Conservation (phyloP, 1,140 invertebrate genomes). For the Subanguina moxae region DNA sequence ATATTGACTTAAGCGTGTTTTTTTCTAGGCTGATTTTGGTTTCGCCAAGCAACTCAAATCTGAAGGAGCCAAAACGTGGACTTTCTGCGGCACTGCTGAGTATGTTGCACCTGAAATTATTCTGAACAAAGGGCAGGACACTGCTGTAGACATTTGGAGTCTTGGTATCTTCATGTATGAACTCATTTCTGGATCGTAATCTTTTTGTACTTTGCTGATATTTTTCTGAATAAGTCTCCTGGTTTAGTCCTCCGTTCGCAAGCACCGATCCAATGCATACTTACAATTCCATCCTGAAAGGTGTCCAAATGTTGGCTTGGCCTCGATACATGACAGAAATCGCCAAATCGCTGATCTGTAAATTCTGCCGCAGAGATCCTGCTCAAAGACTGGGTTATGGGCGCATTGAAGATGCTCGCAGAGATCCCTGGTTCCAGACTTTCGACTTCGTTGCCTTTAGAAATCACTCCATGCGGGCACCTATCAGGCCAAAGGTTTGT, state of each 20-base stretch:
- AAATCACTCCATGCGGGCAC: slow-evolving; percentile 79
- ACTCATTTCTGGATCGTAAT: slow-evolving; percentile 41
- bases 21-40: slow-evolving; percentile 34
- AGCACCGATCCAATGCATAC: slow-evolving; percentile 96
- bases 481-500: slow-evolving; percentile 66
- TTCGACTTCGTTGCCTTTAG: slow-evolving; percentile 98
- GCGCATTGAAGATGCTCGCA: slow-evolving; percentile 49
- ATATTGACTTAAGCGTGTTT: background rate
- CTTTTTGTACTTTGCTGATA: background rate
- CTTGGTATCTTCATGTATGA: slow-evolving; percentile 49
- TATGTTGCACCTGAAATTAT: slow-evolving; percentile 66
- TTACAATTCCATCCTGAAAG: slow-evolving; percentile 96
- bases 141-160: slow-evolving; percentile 40
- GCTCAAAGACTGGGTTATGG: slow-evolving; percentile 56
- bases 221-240: background rate
- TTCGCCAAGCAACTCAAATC: slow-evolving; percentile 42
- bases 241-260: slow-evolving; percentile 75
- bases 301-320: slow-evolving; percentile 77
- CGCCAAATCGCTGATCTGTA: slow-evolving; percentile 48
- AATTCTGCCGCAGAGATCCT: slow-evolving; percentile 52
- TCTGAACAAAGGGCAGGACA: slow-evolving; percentile 76
- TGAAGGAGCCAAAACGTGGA: slow-evolving; percentile 41
- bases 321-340: slow-evolving; percentile 51
- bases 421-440: slow-evolving; percentile 83
- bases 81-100: slow-evolving; percentile 44